Evolutionary conservation across 2,888 invertebrate species (phyloP), one percentile per base, ranked within the genome.

Genomic region (Ophion ventricosus): DNA sequence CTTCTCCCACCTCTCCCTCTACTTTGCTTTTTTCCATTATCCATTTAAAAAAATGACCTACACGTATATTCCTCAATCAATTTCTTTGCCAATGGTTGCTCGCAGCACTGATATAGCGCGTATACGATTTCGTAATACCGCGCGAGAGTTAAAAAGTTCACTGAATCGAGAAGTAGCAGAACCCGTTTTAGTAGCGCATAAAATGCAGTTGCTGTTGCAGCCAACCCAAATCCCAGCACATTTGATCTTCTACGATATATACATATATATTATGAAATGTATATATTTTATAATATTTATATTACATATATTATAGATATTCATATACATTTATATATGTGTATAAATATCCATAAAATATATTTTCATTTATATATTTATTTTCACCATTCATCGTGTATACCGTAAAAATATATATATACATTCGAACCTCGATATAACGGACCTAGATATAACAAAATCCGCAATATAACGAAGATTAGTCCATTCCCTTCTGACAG

Each of bases 81-180:
- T 72, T 66, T 49, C 35, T 59, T 76, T 64, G 59, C 67, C 59
- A 64, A 17, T 40, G 59, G 59, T 29, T 26, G 56, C 56, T 70
- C 40, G 80, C 23, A 23, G 66, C 43, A 43, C n/a, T 72, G 26
- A 76, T 59, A 49, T 75, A 73, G 67, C 20, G 61, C 40, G 64
- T 49, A 20, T 23, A 57, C 67, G 74, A 81, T 84, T 87, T 84
- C 84, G 82, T 76, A 85, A 85, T 63, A 25, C 56, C 20, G 57
- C 49, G 57, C n/a, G 40, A n/a, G 11, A 20, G 61, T n/a, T 29
- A 54, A 75, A 78, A 69, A 23, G 11, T 43, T 63, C 26, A 25
- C 49, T 67, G 66, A 82, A 80, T 82, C 75, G 74, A 84, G 77
- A 77, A 77, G 76, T 83, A 64, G 87, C 64, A 64, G 35, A 82